Base-by-base conservation (phyloP, 2,888 invertebrate genomes). In the Scotopteryx bipunctaria region DNA sequence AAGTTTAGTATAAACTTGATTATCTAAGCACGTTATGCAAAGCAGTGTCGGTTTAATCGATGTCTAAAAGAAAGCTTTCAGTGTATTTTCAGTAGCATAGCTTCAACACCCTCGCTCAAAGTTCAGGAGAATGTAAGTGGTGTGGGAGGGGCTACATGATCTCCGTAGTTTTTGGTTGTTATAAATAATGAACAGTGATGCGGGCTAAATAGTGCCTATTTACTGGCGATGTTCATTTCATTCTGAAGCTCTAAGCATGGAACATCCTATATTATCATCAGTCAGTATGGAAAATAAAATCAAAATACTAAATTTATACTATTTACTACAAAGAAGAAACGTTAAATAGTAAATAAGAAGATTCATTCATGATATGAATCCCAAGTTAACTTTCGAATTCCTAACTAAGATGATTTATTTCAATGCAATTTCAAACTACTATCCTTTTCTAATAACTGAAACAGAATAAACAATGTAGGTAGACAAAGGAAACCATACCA, bases 401-500 rank as follows among this genome's bases (percentile, higher is more conserved):
- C 51, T 53, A 48, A 47, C 49, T 57, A 59, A 66, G 61, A 73
- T 73, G 73, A 64, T 69, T 68, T 63, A 65, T 57, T 68, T 57
- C 52, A 64, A 71, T 67, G 70, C 64, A 63, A 67, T 54, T 63
- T 63, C 61, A 63, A 80, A 71, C 86, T 85, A 86, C 71, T 76
- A 73, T 76, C 76, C 68, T 71, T 71, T 74, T 77, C 82, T 78
- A 82, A 76, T 77, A 81, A 73, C 78, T 68, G 75, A 79, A 71
- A 79, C 33, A 74, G 68, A 65, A 33, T 69, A 80, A 76, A 71
- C 76, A 84, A 81, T 80, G 76, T 84, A 87, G 83, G 76, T 84
- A 87, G 83, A 89, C 89, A 90, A 90, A 89, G 89, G 83, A 88
- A 89, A 89, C 89, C 89, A 89, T 90, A 90, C 89, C 89, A 90